These are phyloP conservation scores for Nothocercus nigrocapillus DNA, from an alignment of 2,113 vertebrate species.

Conservation along the genomic window DNA sequence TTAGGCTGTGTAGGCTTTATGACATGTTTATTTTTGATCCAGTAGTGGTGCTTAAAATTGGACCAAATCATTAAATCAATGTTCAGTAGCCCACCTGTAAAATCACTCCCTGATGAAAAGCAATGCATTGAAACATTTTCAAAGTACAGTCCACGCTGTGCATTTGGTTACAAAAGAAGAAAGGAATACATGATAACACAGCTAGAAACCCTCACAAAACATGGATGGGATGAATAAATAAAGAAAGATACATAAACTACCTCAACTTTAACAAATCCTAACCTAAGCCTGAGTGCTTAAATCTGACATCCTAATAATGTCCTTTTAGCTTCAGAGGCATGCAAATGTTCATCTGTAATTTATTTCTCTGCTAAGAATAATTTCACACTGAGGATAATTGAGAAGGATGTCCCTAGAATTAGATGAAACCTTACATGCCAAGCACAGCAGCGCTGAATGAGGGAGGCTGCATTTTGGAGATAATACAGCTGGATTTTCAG, in stretches of 20 bases:
- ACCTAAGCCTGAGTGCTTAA: background rate
- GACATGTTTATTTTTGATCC: no score
- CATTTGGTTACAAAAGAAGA: background rate
- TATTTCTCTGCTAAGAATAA: no score
- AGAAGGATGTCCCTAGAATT: background rate
- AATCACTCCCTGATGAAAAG: no score
- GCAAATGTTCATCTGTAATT: background rate
- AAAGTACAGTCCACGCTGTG: no score
- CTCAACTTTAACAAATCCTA: background rate
- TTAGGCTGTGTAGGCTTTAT: no score
- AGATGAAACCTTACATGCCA: background rate
- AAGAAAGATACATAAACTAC: no score
- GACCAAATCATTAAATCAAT: no score
- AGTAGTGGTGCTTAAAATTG: no score
- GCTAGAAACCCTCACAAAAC: no score
- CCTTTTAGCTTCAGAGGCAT: background rate
- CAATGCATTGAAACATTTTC: no score
- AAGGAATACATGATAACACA: background rate
- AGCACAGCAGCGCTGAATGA: background rate
- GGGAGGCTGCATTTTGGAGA: background rate
- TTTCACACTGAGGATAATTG: background rate
- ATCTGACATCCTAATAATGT: background rate
- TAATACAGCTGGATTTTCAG: background rate
- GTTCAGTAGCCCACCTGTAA: no score
- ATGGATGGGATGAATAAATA: no score